Evolutionary conservation across 2,113 vertebrate species (phyloP), one percentile per base, ranked within the genome.

Genomic region (Quiscalus mexicanus): DNA sequence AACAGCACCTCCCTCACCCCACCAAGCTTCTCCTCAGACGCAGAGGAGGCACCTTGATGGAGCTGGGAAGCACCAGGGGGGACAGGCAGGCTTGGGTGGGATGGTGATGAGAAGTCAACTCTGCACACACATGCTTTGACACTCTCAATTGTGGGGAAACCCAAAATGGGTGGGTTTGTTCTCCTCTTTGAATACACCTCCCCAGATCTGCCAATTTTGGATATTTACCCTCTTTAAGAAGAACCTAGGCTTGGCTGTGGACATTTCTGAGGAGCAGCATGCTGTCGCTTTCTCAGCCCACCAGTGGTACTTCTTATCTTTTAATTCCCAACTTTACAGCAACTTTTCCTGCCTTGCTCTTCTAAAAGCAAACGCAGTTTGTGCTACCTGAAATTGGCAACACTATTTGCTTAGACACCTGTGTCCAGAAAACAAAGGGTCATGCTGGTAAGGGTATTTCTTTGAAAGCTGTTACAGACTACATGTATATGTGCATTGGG

Each of bases 21-120:
- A 3, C 11, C 2, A 3, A 42, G 53, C 11, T 68, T 33, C 39
- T 86, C 42, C 59, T 39, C 0, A 0, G 41, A 23, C 5, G 2
- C 50, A 62, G 73, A 1, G 1, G 30, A 52, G 22, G 9, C 20
- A 18, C 37, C 63, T 62, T 53, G 58, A 33, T 0, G 0, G 30
- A 37, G n/a, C 39, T 53, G 31, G n/a, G 59, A 63, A 77, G 35
- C 1, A 5, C 16, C 9, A 24, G 42, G 19, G 42, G 7, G 41
- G 12, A 37, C 4, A 59, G 39, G 31, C 15, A 65, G 25, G 31
- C 63, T 71, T 44, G 25, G 14, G 24, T 44, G n/a, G 39, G 19
- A 45, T 4, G 49, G 41, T 39, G 41, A 63, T 0, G 1, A 73
- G 45, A 5, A 58, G 17, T 21, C 56, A 74, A 1, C 13, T 41